Evolutionary conservation across 2,888 invertebrate genomes (phyloP).

Genomic region (Mantis religiosa): DNA sequence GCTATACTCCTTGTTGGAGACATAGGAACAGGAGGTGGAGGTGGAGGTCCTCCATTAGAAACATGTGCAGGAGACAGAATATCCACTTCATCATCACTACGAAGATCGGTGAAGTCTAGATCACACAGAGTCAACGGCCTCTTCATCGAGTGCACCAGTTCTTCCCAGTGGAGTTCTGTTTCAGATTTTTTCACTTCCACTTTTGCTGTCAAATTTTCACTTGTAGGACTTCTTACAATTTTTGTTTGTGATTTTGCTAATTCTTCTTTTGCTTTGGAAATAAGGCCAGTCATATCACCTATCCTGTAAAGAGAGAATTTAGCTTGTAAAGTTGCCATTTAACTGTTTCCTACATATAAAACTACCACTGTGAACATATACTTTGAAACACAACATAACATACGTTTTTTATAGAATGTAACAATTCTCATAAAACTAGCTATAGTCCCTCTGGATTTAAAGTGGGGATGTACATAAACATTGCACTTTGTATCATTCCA

Average conservation of each 20-base stretch:
- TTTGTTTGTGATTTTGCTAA: constrained; percentile 80
- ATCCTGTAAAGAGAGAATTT: constrained; percentile 48
- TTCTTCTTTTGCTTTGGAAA: constrained; percentile 90
- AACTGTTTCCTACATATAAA: too few relatives aligned
- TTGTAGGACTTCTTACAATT: constrained; percentile 65
- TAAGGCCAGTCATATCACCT: constrained; percentile 83
- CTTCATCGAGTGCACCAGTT: constrained; percentile 70
- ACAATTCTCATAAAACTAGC: too few relatives aligned
- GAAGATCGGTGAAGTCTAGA: constrained; percentile 92
- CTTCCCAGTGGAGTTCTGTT: constrained; percentile 94
- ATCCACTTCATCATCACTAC: constrained; percentile 82
- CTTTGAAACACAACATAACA: too few relatives aligned
- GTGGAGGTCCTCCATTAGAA: constrained; percentile 67
- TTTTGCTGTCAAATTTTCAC: constrained; percentile 50
- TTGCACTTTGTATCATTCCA: too few relatives aligned
- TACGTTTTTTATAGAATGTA: too few relatives aligned
- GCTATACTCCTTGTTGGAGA: constrained; percentile 43
- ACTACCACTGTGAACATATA: too few relatives aligned
- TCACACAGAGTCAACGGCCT: constrained; percentile 83
- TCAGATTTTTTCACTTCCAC: constrained; percentile 81
- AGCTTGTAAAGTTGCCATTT: constrained; percentile 37
- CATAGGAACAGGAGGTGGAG: constrained; percentile 71
- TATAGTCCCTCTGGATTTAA: too few relatives aligned
- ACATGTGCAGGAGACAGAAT: constrained; percentile 63
- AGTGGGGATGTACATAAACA: too few relatives aligned